These are phyloP conservation scores for Zoanthus sansibaricus DNA, from an alignment of 92 coral and sea anemone genomes.

Conservation along the genomic window DNA sequence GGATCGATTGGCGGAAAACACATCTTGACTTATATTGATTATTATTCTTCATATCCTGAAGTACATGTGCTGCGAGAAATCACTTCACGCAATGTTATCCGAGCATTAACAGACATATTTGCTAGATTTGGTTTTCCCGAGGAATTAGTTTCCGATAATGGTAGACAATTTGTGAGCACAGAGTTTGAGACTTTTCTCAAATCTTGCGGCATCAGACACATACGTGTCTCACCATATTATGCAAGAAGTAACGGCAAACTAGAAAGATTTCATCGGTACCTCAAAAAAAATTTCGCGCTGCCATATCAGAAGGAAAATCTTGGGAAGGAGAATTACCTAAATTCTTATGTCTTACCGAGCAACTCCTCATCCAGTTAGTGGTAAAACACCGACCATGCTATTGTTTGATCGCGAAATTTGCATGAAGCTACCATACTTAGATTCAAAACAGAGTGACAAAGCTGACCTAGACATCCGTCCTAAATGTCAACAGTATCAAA, in stretches of 20 bases:
- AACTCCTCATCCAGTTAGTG: slow-evolving; percentile 65
- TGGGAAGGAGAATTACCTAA: slow-evolving; percentile 57
- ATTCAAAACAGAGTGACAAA: background rate
- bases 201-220: slow-evolving; percentile 66
- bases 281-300: slow-evolving; percentile 65
- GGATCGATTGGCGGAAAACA: slow-evolving; percentile 62
- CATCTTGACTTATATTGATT: slow-evolving; percentile 60
- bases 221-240: slow-evolving; percentile 61
- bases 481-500: slow-evolving; percentile 1
- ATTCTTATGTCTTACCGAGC: slow-evolving; percentile 62
- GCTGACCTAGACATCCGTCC: background rate
- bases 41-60: slow-evolving; percentile 66
- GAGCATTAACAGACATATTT: slow-evolving; percentile 49
- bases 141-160: slow-evolving; percentile 67
- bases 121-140: slow-evolving; percentile 68
- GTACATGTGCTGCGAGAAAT: slow-evolving; percentile 44
- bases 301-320: slow-evolving; percentile 46
- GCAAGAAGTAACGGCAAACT: slow-evolving; percentile 64
- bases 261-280: slow-evolving; percentile 57
- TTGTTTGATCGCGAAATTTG: slow-evolving; percentile 51
- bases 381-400: slow-evolving; percentile 59
- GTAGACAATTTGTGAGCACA: slow-evolving; percentile 66
- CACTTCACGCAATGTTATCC: slow-evolving; percentile 55
- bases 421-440: slow-evolving; percentile 10
- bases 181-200: slow-evolving; percentile 60